A percentile compares a stretch with the other conserved stretches of the same genome.
These are phyloP conservation scores for Peromyscus eremicus DNA, from an alignment of 2,797 vertebrate genomes.

Conservation along the genomic window DNA sequence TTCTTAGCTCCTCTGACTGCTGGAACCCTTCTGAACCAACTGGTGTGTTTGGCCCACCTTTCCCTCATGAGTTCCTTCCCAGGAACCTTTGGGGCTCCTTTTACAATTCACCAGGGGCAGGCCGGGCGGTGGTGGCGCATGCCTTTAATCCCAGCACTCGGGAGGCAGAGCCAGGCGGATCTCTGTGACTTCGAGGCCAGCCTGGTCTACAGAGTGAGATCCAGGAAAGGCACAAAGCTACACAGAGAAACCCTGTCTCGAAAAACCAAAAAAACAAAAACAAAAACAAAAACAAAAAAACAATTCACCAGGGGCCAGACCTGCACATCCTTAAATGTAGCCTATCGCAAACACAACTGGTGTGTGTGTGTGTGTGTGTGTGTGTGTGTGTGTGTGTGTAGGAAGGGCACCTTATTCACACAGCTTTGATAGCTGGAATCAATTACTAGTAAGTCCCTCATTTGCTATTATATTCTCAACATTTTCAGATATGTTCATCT, in stretches of 20 bases:
- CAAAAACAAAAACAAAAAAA: too few species aligned
- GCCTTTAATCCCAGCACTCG: too few species aligned
- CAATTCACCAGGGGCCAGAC: not conserved
- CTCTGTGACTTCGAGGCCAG: too few species aligned
- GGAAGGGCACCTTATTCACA: not conserved
- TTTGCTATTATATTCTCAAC: slow-evolving; percentile 48
- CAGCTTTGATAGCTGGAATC: slow-evolving; percentile 11
- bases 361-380: too few species aligned
- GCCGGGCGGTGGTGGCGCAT: too few species aligned
- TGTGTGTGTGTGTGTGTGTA: too few species aligned
- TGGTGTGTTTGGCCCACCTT: not conserved
- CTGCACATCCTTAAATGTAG: not conserved
- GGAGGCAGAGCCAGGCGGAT: too few species aligned
- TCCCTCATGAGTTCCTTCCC: not conserved
- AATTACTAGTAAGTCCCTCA: slow-evolving; percentile 32
- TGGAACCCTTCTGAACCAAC: not conserved
- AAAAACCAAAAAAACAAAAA: too few species aligned
- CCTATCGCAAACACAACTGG: slow-evolving; percentile 39
- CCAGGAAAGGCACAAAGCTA: too few species aligned
- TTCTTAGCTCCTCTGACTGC: not conserved
- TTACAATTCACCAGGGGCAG: not conserved
- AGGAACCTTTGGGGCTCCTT: not conserved
- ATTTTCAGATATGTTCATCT: slow-evolving; percentile 47
- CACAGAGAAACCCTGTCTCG: too few species aligned
- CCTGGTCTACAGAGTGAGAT: too few species aligned